Base-by-base conservation (phyloP, 2,888 invertebrate species). In the Argyresthia albistria region DNA sequence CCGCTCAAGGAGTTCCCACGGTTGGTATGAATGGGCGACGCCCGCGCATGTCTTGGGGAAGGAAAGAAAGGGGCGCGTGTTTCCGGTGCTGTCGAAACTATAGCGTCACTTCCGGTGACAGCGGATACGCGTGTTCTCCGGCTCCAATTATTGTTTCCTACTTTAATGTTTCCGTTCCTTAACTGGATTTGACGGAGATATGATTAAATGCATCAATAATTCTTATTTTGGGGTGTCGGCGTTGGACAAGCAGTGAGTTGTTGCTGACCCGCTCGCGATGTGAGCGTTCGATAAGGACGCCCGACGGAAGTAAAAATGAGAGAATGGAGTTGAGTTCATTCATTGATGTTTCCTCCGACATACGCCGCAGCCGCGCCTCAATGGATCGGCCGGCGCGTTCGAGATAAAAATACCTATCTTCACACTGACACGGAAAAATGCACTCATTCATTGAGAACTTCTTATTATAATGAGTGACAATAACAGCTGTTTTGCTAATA, bases 131-230 rank as follows among this genome's bases (percentile, higher is more conserved):
- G 67, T 77, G 81, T 75, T 77, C 75, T 76, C 75, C 73, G 73
- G 70, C 68, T 74, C 78, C 77, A 80, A 82, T 83, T 82, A 80
- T 79, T 78, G 76, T 81, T 83, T 81, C 80, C 80, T 79, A 76
- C 25, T 75, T 76, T 76, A 76, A 70, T 67, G 74, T 71, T 80
- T 80, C 79, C 80, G 75, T 73, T 73, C 50, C 53, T 54, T 48
- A 43, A 50, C 46, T 46, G 52, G 39, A 39, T 51, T 52, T 53
- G 52, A 52, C 45, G 51, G 35, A 46, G 47, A 45, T 50, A 36
- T 49, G 16, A 45, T 9, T 45, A 45, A 45, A 10, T 45, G 45
- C 10, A 10, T 16, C 14, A 45, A 14, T 15, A 15, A 16, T 16
- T 8, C 14, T 10, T 6, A 8, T 45, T 45, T 45, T 8, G 14